Evolutionary conservation across 2,888 invertebrate genomes (phyloP).

Genomic region (Thysanoteuthis rhombus): DNA sequence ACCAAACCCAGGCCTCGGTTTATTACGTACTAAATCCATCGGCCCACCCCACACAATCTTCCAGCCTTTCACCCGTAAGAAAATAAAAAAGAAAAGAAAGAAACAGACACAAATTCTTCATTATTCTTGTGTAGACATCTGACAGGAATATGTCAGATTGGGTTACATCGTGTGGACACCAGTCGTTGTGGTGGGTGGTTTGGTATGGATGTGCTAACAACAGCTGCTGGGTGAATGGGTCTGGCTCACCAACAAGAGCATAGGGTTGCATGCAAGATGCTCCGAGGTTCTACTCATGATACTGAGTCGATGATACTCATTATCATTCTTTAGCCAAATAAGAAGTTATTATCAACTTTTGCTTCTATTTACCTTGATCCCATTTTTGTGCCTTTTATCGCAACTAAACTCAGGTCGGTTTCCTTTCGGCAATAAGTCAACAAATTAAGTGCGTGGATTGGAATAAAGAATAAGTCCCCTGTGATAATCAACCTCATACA

Average conservation of each 20-base stretch:
- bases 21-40: neutral
- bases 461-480: no score
- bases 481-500: no score
- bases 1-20: neutral
- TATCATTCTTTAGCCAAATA: no score
- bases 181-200: neutral
- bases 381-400: no score
- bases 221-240: neutral
- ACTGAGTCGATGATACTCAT: neutral
- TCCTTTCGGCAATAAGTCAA: no score
- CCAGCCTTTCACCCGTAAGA: neutral
- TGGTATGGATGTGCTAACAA: neutral
- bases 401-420: no score
- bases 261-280: neutral
- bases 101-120: no score
- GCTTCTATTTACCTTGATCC: no score
- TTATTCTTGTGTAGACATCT: slow-evolving; percentile 12
- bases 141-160: neutral
- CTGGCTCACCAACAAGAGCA: neutral
- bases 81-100: neutral
- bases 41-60: neutral
- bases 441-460: no score
- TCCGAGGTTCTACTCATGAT: neutral
- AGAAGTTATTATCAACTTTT: no score
- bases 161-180: neutral